A percentile compares a stretch with the other conserved stretches of the same genome.
These are phyloP conservation scores for Neotoxoptera formosana DNA, from an alignment of 1,140 invertebrate species.

Conservation along the genomic window DNA sequence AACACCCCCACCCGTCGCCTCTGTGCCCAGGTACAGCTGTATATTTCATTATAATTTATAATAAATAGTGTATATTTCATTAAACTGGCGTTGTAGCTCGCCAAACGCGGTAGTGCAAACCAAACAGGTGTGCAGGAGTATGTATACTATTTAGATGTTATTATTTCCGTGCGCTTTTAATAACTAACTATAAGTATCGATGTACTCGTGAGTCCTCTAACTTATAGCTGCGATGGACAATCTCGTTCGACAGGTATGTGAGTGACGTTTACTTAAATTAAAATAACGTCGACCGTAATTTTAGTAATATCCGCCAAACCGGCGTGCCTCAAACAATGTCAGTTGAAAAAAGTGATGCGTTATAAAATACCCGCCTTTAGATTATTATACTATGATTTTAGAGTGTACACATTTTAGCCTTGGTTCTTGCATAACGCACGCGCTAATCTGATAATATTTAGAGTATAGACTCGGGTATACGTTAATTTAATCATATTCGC, in stretches of 20 bases:
- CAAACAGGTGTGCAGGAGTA: neutral
- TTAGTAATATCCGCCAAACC: neutral
- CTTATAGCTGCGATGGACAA: neutral
- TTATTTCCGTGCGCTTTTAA: neutral
- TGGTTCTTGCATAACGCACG: slow-evolving; percentile 12
- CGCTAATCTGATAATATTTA: slow-evolving; percentile 19
- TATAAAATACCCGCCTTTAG: neutral
- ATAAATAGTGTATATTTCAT: neutral
- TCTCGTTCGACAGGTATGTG: neutral
- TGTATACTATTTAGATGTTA: neutral
- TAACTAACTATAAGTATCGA: neutral
- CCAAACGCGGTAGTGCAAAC: neutral
- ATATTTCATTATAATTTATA: neutral
- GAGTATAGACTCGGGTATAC: neutral
- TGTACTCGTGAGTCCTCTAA: neutral
- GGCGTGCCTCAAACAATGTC: neutral
- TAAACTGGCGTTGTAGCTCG: neutral
- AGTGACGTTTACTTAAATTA: neutral
- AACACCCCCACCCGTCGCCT: neutral
- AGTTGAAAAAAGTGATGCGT: neutral
- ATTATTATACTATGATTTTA: neutral
- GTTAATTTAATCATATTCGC: slow-evolving; percentile 22
- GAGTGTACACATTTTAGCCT: slow-evolving; percentile 31
- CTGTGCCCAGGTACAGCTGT: neutral
- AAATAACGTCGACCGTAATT: neutral